Percentiles rank a stretch among this genome's conserved stretches.
These are phyloP conservation scores for Sphaerodactylus townsendi DNA, from an alignment of 2,113 vertebrate species.

Conservation along the genomic window DNA sequence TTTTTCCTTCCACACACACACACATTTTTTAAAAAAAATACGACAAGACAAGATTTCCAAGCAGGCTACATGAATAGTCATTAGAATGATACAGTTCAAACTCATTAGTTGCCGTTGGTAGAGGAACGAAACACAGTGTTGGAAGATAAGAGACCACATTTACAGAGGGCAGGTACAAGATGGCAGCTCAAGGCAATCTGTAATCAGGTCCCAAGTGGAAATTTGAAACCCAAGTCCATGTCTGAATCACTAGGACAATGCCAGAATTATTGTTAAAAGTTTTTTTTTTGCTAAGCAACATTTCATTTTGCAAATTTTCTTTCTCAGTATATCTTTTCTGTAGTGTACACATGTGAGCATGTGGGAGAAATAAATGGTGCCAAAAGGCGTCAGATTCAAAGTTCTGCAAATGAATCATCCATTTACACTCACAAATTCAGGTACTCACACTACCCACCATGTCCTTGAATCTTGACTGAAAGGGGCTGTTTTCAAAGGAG, in stretches of 20 bases:
- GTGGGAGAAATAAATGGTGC: constrained; percentile 21
- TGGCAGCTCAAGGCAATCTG: neutral
- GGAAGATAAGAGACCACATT: neutral
- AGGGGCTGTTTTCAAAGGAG: neutral
- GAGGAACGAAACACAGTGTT: neutral
- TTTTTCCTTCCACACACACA: no score
- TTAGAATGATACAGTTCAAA: neutral
- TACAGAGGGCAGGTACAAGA: neutral
- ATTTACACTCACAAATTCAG: constrained; percentile 32
- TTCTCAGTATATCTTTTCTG: neutral
- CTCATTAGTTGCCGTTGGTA: neutral
- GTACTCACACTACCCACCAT: constrained; percentile 13
- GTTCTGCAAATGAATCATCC: constrained; percentile 49
- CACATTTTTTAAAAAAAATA: no score
- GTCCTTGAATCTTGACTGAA: constrained; percentile 32
- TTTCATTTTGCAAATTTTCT: neutral
- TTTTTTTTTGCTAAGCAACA: fast-evolving
- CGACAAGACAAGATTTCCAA: neutral
- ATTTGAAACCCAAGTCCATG: neutral
- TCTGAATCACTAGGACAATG: neutral
- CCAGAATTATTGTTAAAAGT: constrained; percentile 1
- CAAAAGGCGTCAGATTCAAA: constrained; percentile 21
- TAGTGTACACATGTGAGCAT: neutral
- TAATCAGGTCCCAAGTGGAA: neutral
- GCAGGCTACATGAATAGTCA: neutral